Percentiles rank a stretch among this genome's conserved stretches.
phyloP scores from a whole-genome alignment of 1,140 invertebrate species.

The Conus betulinus region DNA sequence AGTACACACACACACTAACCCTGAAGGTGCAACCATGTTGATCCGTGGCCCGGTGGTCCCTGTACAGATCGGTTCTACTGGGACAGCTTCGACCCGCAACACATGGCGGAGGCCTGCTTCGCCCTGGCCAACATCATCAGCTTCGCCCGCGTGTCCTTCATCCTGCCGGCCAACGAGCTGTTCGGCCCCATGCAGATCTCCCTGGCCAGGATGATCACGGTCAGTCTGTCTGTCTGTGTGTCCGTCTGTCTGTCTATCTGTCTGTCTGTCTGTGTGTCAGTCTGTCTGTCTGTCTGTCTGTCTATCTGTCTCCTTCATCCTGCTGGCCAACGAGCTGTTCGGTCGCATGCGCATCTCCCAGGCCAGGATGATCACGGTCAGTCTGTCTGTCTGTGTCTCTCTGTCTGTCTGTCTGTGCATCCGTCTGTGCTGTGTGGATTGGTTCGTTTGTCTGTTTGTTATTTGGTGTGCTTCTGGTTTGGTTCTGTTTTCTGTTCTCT shows the following conservation, averaged over 20 bases:
- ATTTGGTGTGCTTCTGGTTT: neutral
- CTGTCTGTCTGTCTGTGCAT: neutral
- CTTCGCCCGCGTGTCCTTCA: slow-evolving; percentile 66
- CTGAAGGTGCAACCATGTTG: too few species aligned
- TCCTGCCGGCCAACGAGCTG: slow-evolving; percentile 70
- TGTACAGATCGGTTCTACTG: slow-evolving; percentile 69
- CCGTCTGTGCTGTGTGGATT: neutral
- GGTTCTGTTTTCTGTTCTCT: too few species aligned
- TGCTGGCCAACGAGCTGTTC: slow-evolving; percentile 68
- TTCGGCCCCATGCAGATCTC: slow-evolving; percentile 73
- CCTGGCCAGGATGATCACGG: slow-evolving; percentile 69
- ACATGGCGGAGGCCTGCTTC: slow-evolving; percentile 67
- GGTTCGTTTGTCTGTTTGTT: neutral
- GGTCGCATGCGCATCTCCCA: slow-evolving; percentile 72
- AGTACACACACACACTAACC: too few species aligned
- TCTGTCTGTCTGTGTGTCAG: neutral
- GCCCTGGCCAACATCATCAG: slow-evolving; percentile 71
- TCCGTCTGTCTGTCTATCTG: neutral
- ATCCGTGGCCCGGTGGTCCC: neutral
- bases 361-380: slow-evolving; percentile 68
- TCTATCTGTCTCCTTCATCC: slow-evolving; percentile 44
- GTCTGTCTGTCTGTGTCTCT: slow-evolving; percentile 1
- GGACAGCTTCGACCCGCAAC: slow-evolving; percentile 67
- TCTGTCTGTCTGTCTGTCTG: neutral
- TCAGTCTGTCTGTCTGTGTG: slow-evolving; percentile 34